A percentile compares a stretch with the other conserved stretches of the same genome.
phyloP scores from a whole-genome alignment of 2,113 vertebrate species.

The Eurystomus gularis region DNA sequence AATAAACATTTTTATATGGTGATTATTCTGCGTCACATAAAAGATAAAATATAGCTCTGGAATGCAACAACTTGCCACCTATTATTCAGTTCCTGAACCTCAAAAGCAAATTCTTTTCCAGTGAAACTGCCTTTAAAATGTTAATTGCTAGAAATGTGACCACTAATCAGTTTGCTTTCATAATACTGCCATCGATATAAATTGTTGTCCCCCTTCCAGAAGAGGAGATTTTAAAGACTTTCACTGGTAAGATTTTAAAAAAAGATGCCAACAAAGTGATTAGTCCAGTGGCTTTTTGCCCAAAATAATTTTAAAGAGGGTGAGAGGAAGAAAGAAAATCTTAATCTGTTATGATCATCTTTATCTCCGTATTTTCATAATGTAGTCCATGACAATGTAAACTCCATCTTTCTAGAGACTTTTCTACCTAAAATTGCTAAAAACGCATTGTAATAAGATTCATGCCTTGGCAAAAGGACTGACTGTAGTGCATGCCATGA shows the following conservation, averaged over 20 bases:
- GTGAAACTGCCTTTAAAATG: neutral
- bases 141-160: slow-evolving; percentile 9
- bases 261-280: neutral
- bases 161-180: neutral
- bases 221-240: neutral
- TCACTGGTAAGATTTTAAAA: neutral
- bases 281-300: neutral
- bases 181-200: neutral
- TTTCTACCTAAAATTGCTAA: neutral
- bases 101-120: slow-evolving; percentile 38
- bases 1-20: neutral
- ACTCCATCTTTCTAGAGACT: neutral
- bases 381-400: neutral
- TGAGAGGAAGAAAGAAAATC: fast-evolving
- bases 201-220: neutral
- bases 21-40: neutral
- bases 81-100: neutral
- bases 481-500: too few relatives aligned
- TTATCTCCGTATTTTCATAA: neutral
- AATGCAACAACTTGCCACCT: neutral
- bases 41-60: neutral
- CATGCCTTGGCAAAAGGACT: neutral
- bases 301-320: neutral
- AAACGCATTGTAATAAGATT: neutral
- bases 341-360: neutral